Percentiles rank a stretch among this genome's conserved stretches.
Conservation (phyloP, 2,797 vertebrate genomes). For the Malacoraja senta region DNA sequence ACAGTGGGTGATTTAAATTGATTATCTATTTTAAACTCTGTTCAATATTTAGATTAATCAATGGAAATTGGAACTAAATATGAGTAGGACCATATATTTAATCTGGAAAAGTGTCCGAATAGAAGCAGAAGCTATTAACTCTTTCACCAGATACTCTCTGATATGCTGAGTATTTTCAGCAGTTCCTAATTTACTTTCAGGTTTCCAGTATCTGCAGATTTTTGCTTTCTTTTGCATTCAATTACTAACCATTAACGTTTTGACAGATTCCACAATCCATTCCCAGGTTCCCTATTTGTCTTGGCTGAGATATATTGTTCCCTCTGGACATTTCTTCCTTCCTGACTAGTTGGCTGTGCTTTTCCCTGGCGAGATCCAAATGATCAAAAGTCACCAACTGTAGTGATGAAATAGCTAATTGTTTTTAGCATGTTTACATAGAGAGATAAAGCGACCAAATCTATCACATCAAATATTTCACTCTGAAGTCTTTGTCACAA, state of each 20-base stretch:
- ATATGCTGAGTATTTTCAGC: no score
- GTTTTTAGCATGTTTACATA: not conserved
- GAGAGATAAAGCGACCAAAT: not conserved
- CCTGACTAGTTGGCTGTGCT: not conserved
- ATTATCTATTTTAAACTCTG: not conserved
- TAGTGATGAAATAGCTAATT: not conserved
- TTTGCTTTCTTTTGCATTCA: not conserved
- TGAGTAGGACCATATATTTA: no score
- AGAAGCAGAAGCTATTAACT: no score
- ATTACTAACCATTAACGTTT: not conserved
- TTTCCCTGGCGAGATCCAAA: not conserved
- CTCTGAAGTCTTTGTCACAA: not conserved
- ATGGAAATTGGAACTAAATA: not conserved
- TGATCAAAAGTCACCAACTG: not conserved
- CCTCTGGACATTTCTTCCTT: not conserved
- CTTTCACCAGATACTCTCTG: no score
- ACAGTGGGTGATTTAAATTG: not conserved
- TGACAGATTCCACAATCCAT: slow-evolving; percentile 9
- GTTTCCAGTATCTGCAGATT: no score
- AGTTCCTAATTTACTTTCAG: no score
- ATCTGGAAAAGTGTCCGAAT: not conserved
- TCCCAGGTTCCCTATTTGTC: not conserved
- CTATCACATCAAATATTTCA: not conserved
- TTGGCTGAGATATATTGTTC: no score
- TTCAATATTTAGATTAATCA: not conserved